Evolutionary conservation across 2,888 invertebrate genomes (phyloP).

Genomic region (Oscheius sp.): DNA sequence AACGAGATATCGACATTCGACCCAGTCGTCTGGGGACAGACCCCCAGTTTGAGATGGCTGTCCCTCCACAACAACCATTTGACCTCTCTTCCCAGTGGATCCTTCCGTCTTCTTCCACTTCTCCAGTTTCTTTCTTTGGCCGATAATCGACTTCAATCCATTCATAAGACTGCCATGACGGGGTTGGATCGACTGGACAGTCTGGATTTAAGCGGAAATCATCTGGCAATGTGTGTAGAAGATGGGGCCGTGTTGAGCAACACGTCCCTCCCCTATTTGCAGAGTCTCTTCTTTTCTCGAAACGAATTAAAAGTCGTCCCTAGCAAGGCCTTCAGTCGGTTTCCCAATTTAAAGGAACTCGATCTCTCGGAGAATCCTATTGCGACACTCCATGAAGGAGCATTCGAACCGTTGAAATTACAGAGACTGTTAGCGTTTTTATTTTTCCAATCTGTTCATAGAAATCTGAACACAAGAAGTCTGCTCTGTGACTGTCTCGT

Average conservation of each 20-base stretch:
- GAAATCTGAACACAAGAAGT: conserved; percentile 46
- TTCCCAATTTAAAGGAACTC: conserved; percentile 50
- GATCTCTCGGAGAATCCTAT: conserved; percentile 58
- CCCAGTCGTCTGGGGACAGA: conserved; percentile 49
- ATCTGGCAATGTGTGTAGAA: conserved; percentile 58
- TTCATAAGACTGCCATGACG: conserved; percentile 52
- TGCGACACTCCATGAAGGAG: conserved; percentile 52
- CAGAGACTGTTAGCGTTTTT: conserved; percentile 44
- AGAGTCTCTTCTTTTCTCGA: conserved; percentile 26
- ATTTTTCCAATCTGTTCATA: conserved; percentile 24
- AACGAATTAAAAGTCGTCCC: conserved; percentile 29
- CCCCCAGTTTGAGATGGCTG: conserved; percentile 46
- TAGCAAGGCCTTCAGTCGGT: conserved; percentile 48
- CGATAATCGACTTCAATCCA: conserved; percentile 46
- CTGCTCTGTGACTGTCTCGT: conserved; percentile 58
- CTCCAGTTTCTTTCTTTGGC: conserved; percentile 48
- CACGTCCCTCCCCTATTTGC: conserved; percentile 52
- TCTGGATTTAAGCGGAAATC: conserved; percentile 55
- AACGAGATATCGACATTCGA: conserved; percentile 51
- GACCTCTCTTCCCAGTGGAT: conserved; percentile 47
- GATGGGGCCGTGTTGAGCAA: conserved; percentile 58
- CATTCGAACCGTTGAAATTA: conserved; percentile 54
- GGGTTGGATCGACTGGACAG: conserved; percentile 51
- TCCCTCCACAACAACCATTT: conserved; percentile 49
- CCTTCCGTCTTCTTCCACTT: conserved; percentile 46